A percentile compares a stretch with the other conserved stretches of the same genome.
Conservation (phyloP, 2,888 invertebrate species). For the Sinhomidia bicolor region DNA sequence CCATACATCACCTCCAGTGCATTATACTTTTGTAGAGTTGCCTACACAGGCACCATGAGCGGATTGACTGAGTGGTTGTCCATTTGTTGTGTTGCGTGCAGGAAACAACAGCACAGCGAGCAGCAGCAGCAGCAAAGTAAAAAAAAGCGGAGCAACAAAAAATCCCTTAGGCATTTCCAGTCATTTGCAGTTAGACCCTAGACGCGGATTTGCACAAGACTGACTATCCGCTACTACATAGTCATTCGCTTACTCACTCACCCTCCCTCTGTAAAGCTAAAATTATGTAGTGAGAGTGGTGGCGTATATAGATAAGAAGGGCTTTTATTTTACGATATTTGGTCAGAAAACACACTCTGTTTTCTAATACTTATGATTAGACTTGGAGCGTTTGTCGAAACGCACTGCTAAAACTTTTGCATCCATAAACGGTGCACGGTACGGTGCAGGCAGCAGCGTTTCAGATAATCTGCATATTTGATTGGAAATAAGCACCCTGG, state of each 20-base stretch:
- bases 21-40: background rate
- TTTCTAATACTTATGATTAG: constrained; percentile 32
- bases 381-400: constrained; percentile 15
- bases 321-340: constrained; percentile 32
- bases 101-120: constrained; percentile 17
- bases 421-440: background rate
- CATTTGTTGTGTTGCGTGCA: constrained; percentile 51
- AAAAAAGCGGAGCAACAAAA: constrained; percentile 45
- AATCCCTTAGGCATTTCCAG: constrained; percentile 68
- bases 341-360: constrained; percentile 10
- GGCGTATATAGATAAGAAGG: background rate
- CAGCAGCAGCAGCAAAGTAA: constrained; percentile 26
- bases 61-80: background rate
- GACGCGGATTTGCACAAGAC: constrained; percentile 68
- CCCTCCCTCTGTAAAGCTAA: background rate
- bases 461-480: constrained; percentile 68
- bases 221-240: constrained; percentile 6
- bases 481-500: constrained; percentile 66
- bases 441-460: background rate
- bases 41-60: background rate
- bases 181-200: constrained; percentile 39
- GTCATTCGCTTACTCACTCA: background rate
- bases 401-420: constrained; percentile 26
- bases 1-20: constrained; percentile 17
- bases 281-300: background rate